Percentiles rank a stretch among this genome's conserved stretches.
Evolutionary conservation across 2,797 vertebrate genomes (phyloP).

Genomic region (Hypotaenidia philippensis): DNA sequence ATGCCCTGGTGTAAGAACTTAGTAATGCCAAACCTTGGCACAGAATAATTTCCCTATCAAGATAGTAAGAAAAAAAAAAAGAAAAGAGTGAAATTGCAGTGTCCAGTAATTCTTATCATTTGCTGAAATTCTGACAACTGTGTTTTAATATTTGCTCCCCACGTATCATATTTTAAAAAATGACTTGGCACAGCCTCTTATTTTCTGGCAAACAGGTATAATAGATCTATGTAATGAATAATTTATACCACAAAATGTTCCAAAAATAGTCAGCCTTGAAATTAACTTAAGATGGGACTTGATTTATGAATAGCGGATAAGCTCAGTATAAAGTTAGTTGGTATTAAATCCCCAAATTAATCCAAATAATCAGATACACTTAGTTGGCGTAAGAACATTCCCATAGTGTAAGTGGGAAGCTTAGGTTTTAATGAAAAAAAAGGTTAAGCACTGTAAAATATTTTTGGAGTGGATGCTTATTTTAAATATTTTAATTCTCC

Average conservation of each 20-base stretch:
- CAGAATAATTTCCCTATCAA: neutral
- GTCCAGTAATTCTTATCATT: neutral
- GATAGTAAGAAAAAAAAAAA: neutral
- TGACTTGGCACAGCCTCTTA: neutral
- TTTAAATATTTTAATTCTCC: neutral
- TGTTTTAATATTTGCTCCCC: slow-evolving; percentile 5
- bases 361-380: slow-evolving; percentile 15
- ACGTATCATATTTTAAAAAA: slow-evolving; percentile 18
- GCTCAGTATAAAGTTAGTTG: neutral
- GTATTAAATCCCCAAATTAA: slow-evolving; percentile 30
- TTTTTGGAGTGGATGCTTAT: neutral
- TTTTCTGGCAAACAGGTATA: slow-evolving; percentile 31
- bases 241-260: slow-evolving; percentile 22
- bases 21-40: neutral
- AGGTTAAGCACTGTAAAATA: neutral
- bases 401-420: neutral
- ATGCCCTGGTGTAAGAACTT: neutral
- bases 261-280: slow-evolving; percentile 63
- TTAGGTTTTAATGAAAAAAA: neutral
- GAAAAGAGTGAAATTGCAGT: neutral
- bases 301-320: slow-evolving; percentile 39
- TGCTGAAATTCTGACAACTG: neutral
- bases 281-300: slow-evolving; percentile 53
- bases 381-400: neutral
- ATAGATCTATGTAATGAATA: slow-evolving; percentile 43